Evolutionary conservation across 2,888 invertebrate species (phyloP).

Genomic region (Steinernema hermaphroditum): DNA sequence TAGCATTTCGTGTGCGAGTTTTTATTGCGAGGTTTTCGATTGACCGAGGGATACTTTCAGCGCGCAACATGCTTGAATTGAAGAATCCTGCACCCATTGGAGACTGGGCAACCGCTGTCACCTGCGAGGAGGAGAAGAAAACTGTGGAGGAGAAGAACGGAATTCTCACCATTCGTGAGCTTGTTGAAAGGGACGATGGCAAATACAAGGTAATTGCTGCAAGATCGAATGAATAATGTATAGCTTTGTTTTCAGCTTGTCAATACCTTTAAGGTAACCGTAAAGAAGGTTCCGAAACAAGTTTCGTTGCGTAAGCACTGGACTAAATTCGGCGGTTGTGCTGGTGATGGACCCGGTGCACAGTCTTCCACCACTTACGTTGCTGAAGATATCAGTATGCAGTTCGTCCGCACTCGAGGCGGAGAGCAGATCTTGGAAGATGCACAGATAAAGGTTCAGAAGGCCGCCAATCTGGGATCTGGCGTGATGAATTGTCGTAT

Average conservation of each 20-base stretch:
- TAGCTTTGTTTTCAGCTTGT: background rate
- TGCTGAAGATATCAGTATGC: background rate
- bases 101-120: too few relatives aligned
- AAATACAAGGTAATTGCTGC: too few relatives aligned
- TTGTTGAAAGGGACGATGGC: too few relatives aligned
- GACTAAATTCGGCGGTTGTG: background rate
- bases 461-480: background rate
- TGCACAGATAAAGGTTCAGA: background rate
- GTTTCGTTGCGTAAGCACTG: background rate
- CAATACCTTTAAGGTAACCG: background rate
- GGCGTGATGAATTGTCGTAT: background rate
- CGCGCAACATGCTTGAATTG: too few relatives aligned
- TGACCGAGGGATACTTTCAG: too few relatives aligned
- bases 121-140: too few relatives aligned
- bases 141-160: too few relatives aligned
- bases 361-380: background rate
- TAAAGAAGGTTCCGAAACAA: background rate
- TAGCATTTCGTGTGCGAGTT: too few relatives aligned
- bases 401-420: background rate
- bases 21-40: too few relatives aligned
- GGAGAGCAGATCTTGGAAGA: background rate
- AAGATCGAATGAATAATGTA: background rate
- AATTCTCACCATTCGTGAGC: too few relatives aligned
- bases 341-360: background rate
- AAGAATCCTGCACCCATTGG: too few relatives aligned